A percentile compares a stretch with the other conserved stretches of the same genome.
phyloP scores from a whole-genome alignment of 2,888 invertebrate genomes.

The Panopea generosa region DNA sequence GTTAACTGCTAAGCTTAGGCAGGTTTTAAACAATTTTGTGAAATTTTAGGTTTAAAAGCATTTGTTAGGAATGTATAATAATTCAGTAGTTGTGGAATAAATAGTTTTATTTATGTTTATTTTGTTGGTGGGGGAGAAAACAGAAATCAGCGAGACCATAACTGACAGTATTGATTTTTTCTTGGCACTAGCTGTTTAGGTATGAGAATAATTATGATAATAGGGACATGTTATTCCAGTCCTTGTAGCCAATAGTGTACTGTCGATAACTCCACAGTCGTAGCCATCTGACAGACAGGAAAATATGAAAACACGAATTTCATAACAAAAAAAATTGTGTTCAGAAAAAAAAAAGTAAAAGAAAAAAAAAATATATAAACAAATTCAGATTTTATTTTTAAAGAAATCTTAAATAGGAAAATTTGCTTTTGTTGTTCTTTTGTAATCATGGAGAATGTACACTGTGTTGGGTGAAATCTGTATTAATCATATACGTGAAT shows the following conservation, averaged over 20 bases:
- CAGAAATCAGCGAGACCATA: not conserved
- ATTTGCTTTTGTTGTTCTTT: too few relatives aligned
- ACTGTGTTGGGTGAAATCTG: too few relatives aligned
- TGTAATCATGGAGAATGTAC: too few relatives aligned
- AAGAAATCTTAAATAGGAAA: too few relatives aligned
- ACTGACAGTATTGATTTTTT: constrained; percentile 54
- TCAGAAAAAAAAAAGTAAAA: too few relatives aligned
- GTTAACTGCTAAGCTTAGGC: not conserved
- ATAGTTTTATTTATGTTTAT: not conserved
- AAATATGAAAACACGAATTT: too few relatives aligned
- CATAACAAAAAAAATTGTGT: too few relatives aligned
- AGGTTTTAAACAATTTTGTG: not conserved
- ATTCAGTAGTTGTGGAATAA: not conserved
- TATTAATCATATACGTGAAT: too few relatives aligned
- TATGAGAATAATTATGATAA: constrained; percentile 60
- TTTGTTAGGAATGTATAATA: not conserved
- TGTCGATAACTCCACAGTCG: too few relatives aligned
- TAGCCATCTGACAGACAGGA: too few relatives aligned
- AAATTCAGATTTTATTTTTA: too few relatives aligned
- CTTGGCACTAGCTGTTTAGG: constrained; percentile 37
- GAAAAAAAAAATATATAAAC: too few relatives aligned
- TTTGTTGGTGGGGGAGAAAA: not conserved
- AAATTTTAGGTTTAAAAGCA: not conserved
- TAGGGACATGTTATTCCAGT: constrained; percentile 12
- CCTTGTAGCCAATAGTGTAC: constrained; percentile 24